Evolutionary conservation across 2,797 vertebrate genomes (phyloP).

Genomic region (Urophycis tenuis): DNA sequence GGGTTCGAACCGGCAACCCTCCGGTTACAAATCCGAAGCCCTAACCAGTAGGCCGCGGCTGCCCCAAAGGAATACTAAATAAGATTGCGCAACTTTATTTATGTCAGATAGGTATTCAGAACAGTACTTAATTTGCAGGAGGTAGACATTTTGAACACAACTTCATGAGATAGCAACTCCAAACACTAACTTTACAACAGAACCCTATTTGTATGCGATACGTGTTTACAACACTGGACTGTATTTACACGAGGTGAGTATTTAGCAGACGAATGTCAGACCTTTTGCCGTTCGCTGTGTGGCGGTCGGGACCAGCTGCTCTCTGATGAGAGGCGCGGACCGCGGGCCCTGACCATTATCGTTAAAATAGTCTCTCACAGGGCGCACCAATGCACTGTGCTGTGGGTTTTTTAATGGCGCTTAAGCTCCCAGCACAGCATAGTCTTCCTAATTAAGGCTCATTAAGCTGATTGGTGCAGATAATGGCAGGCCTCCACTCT

Average conservation of each 20-base stretch:
- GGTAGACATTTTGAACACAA: no score
- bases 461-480: slow-evolving; percentile 51
- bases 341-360: neutral
- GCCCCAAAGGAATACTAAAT: slow-evolving; percentile 1
- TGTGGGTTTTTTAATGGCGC: slow-evolving; percentile 16
- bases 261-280: neutral
- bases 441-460: slow-evolving; percentile 51
- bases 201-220: no score
- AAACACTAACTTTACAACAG: neutral
- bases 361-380: neutral
- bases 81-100: neutral
- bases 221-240: no score
- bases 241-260: neutral
- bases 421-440: slow-evolving; percentile 40
- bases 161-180: neutral
- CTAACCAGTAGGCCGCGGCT: no score
- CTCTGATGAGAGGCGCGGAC: neutral
- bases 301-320: neutral
- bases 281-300: neutral
- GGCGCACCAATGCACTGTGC: slow-evolving; percentile 15
- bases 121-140: neutral
- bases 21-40: no score
- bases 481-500: slow-evolving; percentile 44
- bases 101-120: neutral
- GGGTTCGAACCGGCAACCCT: no score